Evolutionary conservation across 2,113 vertebrate genomes (phyloP).

Genomic region (Seriola aureovittata): DNA sequence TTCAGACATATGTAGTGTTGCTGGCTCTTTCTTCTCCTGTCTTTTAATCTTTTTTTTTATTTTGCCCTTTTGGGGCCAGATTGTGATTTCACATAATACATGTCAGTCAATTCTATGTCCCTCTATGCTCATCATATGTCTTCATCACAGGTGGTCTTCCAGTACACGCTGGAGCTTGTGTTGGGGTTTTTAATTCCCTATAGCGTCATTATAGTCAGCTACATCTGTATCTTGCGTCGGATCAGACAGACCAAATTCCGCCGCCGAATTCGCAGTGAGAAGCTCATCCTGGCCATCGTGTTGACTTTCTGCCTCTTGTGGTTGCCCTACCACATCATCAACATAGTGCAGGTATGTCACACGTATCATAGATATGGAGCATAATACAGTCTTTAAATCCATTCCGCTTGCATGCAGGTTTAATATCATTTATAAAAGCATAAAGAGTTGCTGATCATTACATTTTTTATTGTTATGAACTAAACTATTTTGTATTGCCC

Average conservation of each 20-base stretch:
- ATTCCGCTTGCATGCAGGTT: not conserved
- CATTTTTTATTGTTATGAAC: slow-evolving; percentile 5
- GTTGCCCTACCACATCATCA: slow-evolving; percentile 91
- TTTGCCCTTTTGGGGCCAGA: no score
- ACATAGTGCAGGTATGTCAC: slow-evolving; percentile 85
- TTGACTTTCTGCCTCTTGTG: slow-evolving; percentile 90
- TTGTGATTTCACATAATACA: no score
- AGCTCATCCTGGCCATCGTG: slow-evolving; percentile 89
- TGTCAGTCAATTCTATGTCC: not conserved
- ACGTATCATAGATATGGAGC: not conserved
- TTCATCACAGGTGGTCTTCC: slow-evolving; percentile 77
- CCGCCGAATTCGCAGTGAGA: slow-evolving; percentile 84
- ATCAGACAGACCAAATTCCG: slow-evolving; percentile 84
- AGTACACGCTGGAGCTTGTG: slow-evolving; percentile 88
- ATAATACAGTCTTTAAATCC: not conserved
- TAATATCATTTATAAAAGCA: not conserved
- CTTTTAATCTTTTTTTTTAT: no score
- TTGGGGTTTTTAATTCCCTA: slow-evolving; percentile 90
- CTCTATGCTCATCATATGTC: not conserved
- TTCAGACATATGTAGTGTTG: no score
- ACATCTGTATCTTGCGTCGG: slow-evolving; percentile 84
- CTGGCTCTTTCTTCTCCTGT: no score
- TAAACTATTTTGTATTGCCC: not conserved
- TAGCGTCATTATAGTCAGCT: slow-evolving; percentile 85
- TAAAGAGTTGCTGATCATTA: no score